Evolutionary conservation across 2,888 invertebrate genomes (phyloP), one percentile per base, ranked within the genome.

Genomic region (Plusia festucae): DNA sequence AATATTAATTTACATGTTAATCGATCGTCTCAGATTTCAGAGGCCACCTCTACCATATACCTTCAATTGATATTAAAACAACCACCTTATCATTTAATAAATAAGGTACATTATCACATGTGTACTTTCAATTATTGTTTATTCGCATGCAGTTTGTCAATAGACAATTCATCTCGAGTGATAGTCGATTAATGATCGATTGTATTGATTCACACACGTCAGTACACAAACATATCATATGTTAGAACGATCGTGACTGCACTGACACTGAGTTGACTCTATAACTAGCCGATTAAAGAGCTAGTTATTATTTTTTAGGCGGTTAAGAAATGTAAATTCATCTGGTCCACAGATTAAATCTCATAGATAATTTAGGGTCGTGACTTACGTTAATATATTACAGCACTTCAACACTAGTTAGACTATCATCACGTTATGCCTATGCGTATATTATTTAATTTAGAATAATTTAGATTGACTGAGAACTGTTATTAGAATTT

Each of bases 1-100:
- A 82, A 85, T 87, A 88, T 84, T 79, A 81, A 91, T 91, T 90
- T 86, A 84, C 84, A 86, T 87, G 84, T 89, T 85, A 87, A 91
- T 90, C 84, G 83, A 79, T 83, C 82, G 82, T 89, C 83, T 86
- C 83, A 57, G 30, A 72, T 71, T 18, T 30, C 53, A 68, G 55
- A 73, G 78, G 74, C 72, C 76, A 78, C 67, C 73, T 70, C 61
- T 68, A 53, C 53, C 68, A 73, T 7, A 58, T 57, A 53, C 32
- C 24, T 60, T 16, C 0, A 8, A 6, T 1, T 0, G 16, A 11
- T 1, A 18, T 44, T 27, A 46, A 49, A 65, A 65, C 56, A 68
- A 51, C 63, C 53, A 68, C 60, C 55, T 40, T 62, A 61, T 46
- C 15, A 1, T 0, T 9, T 3, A 13, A 30, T 0, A 6, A 49